Base-by-base conservation (phyloP, 2,888 invertebrate genomes). In the Melieria omissa region DNA sequence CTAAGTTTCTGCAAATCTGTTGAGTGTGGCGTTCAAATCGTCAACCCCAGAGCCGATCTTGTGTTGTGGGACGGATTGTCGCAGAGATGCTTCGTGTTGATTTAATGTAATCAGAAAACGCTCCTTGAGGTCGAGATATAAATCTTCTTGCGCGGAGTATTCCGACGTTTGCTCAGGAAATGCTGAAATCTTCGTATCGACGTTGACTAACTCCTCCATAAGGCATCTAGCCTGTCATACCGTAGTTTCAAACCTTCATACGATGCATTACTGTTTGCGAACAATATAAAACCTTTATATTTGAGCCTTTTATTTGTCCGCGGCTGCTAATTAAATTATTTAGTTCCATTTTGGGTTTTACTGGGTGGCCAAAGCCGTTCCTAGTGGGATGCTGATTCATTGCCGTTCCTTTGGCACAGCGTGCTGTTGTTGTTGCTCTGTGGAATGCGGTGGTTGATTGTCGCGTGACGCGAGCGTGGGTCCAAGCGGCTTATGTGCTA, bases 111-210 rank as follows among this genome's bases (percentile, higher is more conserved):
- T 9, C 10, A 47, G 12, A 16, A 47, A 46, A 9, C 10, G 63
- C 9, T 63, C 46, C 47, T 46, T 63, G 16, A 63, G 14, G 47
- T 46, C 63, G 47, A 63, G 63, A 63, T 63, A 63, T n/a, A 63
- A 6, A 46, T 47, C 63, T 47, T 45, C 47, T 63, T 46, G 63
- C 14, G 45, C n/a, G 47, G 46, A 46, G 47, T 63, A 63, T 63
- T 63, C 63, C 63, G 45, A 63, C 44, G 47, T 63, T 46, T 63
- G 47, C 5, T 63, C 63, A 47, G 63, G 47, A 9, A 63, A 5
- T 10, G 29, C 45, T 46, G 47, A 10, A 46, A 63, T 63, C 44
- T 47, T 63, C 12, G 8, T 6, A 9, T 47, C 63, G 16, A 63
- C 49, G 1, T 29, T 10, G 4, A 47, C 47, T n/a, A 63, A 63